Base-by-base conservation (phyloP, 2,113 vertebrate genomes). In the Pristiophorus japonicus region DNA sequence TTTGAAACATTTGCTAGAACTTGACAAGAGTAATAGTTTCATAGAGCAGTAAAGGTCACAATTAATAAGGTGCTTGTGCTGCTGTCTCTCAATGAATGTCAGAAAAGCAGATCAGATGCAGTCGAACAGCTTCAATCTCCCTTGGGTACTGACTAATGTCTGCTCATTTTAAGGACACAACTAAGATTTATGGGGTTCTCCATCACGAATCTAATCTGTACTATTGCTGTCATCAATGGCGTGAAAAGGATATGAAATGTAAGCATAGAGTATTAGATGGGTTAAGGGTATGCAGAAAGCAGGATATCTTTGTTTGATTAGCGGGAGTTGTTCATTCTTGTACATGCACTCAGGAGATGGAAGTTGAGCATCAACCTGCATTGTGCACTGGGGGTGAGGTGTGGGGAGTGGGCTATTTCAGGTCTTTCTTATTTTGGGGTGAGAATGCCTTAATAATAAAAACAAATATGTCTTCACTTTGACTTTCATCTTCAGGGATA, bases 51-150 rank as follows among this genome's bases (percentile, higher is more conserved):
- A 94, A 70, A 94, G 93, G 93, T 94, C 66, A 94, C 20, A 67
- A 94, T 73, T 94, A 94, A 94, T 94, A 67, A 94, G 65, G 45
- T 94, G 93, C 42, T 94, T 70, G 22, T 45, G 65, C 66, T 94
- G 65, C 45, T 94, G 93, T 70, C 92, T 70, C 42, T 34, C 66
- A 47, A 70, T 94, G 93, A 94, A 70, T 94, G 65, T 94, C 66
- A 94, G 65, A 94, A 70, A 62, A 63, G 24, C 59, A 70, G 66
- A 73, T 34, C 66, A 70, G 93, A 51, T 70, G 45, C 66, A 70
- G 45, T 94, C 42, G 8, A 70, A 70, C 27, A 16, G 38, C 45
- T 51, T 24, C n/a, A 51, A 47, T 94, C 24, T 94, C 66, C 18
- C 65, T 70, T 94, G 42, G 93, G 66, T 70, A 8, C 45, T 94